Percentiles rank a stretch among this genome's conserved stretches.
These are phyloP conservation scores for Epinephelus moara DNA, from an alignment of 2,113 vertebrate species.

Conservation along the genomic window DNA sequence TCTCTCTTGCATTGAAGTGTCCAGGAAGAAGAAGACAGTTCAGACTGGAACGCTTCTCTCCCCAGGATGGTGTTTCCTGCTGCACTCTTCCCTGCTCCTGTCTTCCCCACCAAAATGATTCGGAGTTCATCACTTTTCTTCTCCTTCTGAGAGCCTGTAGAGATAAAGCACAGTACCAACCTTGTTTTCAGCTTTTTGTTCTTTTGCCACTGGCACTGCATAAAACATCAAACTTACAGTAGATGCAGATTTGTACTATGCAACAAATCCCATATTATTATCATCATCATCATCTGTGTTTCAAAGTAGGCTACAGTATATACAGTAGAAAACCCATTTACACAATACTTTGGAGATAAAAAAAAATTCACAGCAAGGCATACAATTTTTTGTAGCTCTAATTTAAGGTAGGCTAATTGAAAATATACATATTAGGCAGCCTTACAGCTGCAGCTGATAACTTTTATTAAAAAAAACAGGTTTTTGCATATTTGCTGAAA, in stretches of 20 bases:
- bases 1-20: constrained; percentile 38
- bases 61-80: constrained; percentile 72
- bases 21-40: not conserved
- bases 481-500: no score
- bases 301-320: not conserved
- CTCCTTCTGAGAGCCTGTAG: constrained; percentile 35
- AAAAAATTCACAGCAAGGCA: no score
- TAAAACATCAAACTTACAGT: no score
- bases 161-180: constrained; percentile 1
- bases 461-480: no score
- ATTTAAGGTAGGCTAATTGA: no score
- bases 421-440: no score
- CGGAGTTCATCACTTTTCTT: constrained; percentile 33
- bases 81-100: constrained; percentile 68
- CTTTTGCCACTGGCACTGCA: not conserved
- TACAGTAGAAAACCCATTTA: not conserved
- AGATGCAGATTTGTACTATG: not conserved
- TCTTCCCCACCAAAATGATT: constrained; percentile 71
- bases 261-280: not conserved
- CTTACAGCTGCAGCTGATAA: no score
- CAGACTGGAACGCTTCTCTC: constrained; percentile 33
- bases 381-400: no score
- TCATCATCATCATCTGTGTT: not conserved
- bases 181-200: not conserved
- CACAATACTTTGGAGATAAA: not conserved